These are phyloP conservation scores for Pseudococcus jackbeardsleyi DNA, from an alignment of 2,888 invertebrate genomes.

Conservation along the genomic window DNA sequence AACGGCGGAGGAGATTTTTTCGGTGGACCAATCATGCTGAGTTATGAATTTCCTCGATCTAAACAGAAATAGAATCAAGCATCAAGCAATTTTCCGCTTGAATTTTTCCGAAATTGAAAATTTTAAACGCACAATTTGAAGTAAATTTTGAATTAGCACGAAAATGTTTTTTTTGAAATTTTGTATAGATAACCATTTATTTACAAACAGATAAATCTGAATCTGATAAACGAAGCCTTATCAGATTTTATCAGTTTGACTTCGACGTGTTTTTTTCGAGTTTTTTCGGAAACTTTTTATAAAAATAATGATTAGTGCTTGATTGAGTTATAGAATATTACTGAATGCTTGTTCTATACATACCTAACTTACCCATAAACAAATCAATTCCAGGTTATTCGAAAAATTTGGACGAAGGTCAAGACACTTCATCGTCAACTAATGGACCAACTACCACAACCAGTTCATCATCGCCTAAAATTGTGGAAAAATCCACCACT, in stretches of 20 bases:
- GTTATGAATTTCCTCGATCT: background rate
- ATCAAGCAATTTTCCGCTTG: background rate
- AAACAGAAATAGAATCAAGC: background rate
- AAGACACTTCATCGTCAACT: background rate
- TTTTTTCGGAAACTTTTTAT: too few relatives aligned
- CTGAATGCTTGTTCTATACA: too few relatives aligned
- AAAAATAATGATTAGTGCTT: too few relatives aligned
- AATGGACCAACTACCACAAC: background rate
- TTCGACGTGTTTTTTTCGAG: too few relatives aligned
- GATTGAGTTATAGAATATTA: too few relatives aligned
- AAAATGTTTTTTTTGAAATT: slow-evolving; percentile 4
- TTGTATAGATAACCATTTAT: background rate
- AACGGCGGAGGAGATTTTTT: background rate
- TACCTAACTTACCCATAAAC: background rate
- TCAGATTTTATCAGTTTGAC: too few relatives aligned
- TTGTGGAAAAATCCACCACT: background rate
- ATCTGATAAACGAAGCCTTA: too few relatives aligned
- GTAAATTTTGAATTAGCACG: background rate
- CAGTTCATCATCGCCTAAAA: background rate
- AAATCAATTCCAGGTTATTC: background rate
- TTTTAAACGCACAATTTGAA: background rate
- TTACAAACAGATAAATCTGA: background rate
- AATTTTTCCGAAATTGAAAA: background rate
- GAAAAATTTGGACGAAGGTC: background rate
- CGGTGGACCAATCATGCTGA: slow-evolving; percentile 5